These are phyloP conservation scores for Agapostemon virescens DNA, from an alignment of 2,888 invertebrate species.

Conservation along the genomic window DNA sequence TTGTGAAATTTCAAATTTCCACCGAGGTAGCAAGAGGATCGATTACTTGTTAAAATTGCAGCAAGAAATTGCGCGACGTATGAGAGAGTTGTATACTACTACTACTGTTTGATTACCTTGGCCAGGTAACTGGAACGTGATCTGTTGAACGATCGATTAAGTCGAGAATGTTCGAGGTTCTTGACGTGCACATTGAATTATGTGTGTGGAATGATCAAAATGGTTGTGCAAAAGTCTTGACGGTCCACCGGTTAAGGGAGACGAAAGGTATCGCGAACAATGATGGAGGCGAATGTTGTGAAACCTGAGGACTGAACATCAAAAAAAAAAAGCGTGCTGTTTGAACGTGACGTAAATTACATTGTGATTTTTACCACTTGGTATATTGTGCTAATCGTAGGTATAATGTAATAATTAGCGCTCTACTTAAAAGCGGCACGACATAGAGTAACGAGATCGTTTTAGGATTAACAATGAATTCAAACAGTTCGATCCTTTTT, in stretches of 20 bases:
- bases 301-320: conserved; percentile 45
- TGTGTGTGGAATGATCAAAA: conserved; percentile 32
- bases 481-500: conserved; percentile 53
- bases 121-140: background rate
- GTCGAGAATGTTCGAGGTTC: background rate
- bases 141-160: background rate
- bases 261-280: conserved; percentile 31
- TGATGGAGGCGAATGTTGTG: conserved; percentile 31
- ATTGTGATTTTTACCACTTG: conserved; percentile 68
- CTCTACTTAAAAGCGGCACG: conserved; percentile 51
- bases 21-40: background rate
- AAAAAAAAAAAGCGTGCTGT: conserved; percentile 51
- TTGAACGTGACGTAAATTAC: conserved; percentile 64
- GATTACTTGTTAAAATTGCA: background rate
- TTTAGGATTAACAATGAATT: conserved; percentile 44
- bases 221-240: conserved; percentile 55
- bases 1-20: background rate
- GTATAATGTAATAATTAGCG: conserved; percentile 67
- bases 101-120: background rate
- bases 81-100: background rate
- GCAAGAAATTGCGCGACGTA: background rate
- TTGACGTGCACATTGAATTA: conserved; percentile 9
- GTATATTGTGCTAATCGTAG: conserved; percentile 70
- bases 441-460: conserved; percentile 47
- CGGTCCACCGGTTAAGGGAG: conserved; percentile 22